Percentiles rank a stretch among this genome's conserved stretches.
Evolutionary conservation across 2,888 invertebrate species (phyloP).

Genomic region (Sinohyriopsis cumingii): DNA sequence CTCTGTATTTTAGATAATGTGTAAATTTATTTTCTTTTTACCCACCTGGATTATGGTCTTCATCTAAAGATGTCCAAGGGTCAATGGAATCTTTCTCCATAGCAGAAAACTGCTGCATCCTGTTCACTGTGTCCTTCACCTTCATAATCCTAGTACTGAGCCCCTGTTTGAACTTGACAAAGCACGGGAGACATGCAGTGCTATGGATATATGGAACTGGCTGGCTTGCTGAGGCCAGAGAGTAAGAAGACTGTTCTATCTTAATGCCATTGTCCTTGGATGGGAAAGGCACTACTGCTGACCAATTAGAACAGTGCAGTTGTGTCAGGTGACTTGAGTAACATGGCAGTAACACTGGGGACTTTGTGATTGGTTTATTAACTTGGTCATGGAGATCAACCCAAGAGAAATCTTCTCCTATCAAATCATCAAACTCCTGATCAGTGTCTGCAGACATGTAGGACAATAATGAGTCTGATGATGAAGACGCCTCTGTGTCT

Average conservation of each 20-base stretch:
- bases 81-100: slow-evolving; percentile 4
- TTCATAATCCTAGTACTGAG: slow-evolving; percentile 60
- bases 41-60: too few species aligned
- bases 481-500: slow-evolving; percentile 30
- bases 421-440: slow-evolving; percentile 86
- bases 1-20: too few species aligned
- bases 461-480: slow-evolving; percentile 44
- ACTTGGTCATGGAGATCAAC: slow-evolving; percentile 96
- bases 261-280: slow-evolving; percentile 38
- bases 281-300: slow-evolving; percentile 56
- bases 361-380: slow-evolving; percentile 91
- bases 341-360: slow-evolving; percentile 94
- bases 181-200: slow-evolving; percentile 57
- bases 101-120: slow-evolving; percentile 13
- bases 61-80: too few species aligned
- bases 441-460: slow-evolving; percentile 68
- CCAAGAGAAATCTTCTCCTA: slow-evolving; percentile 54
- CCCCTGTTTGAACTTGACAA: slow-evolving; percentile 49
- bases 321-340: slow-evolving; percentile 88
- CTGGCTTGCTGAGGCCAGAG: slow-evolving; percentile 59
- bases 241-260: slow-evolving; percentile 56
- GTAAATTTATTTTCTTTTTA: too few species aligned
- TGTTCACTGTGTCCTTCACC: slow-evolving; percentile 26
- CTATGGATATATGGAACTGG: slow-evolving; percentile 50
- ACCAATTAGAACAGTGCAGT: slow-evolving; percentile 73